Evolutionary conservation across 2,888 invertebrate genomes (phyloP).

Genomic region (Cactoblastis cactorum): DNA sequence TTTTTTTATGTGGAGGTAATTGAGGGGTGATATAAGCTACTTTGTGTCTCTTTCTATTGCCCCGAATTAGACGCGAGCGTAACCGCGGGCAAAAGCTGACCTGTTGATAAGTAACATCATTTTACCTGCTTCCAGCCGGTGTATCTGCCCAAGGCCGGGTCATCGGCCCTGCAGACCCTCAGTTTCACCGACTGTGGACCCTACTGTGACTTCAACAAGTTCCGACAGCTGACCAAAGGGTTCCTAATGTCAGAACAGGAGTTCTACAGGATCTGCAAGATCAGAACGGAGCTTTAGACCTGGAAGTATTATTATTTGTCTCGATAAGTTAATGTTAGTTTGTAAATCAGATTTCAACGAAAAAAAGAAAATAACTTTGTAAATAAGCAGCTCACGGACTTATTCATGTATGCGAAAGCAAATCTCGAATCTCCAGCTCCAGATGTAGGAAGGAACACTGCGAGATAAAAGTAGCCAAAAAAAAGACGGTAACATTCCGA

Average conservation of each 20-base stretch:
- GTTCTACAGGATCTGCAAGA: slow-evolving; percentile 49
- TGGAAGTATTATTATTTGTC: slow-evolving; percentile 11
- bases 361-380: too few relatives aligned
- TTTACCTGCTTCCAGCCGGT: slow-evolving; percentile 65
- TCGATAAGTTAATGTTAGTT: neutral
- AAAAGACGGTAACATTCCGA: too few relatives aligned
- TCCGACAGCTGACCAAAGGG: slow-evolving; percentile 42
- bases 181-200: slow-evolving; percentile 47
- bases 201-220: slow-evolving; percentile 45
- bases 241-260: slow-evolving; percentile 48
- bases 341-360: too few relatives aligned
- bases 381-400: too few relatives aligned
- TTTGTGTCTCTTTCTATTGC: too few relatives aligned
- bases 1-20: too few relatives aligned
- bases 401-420: too few relatives aligned
- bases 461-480: too few relatives aligned
- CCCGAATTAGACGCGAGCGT: too few relatives aligned
- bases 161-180: slow-evolving; percentile 36
- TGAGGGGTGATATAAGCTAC: too few relatives aligned
- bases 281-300: slow-evolving; percentile 38
- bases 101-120: neutral
- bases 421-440: too few relatives aligned
- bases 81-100: neutral
- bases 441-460: too few relatives aligned
- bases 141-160: slow-evolving; percentile 57